Evolutionary conservation across 2,113 vertebrate genomes (phyloP).

Genomic region (Hippolais icterina): DNA sequence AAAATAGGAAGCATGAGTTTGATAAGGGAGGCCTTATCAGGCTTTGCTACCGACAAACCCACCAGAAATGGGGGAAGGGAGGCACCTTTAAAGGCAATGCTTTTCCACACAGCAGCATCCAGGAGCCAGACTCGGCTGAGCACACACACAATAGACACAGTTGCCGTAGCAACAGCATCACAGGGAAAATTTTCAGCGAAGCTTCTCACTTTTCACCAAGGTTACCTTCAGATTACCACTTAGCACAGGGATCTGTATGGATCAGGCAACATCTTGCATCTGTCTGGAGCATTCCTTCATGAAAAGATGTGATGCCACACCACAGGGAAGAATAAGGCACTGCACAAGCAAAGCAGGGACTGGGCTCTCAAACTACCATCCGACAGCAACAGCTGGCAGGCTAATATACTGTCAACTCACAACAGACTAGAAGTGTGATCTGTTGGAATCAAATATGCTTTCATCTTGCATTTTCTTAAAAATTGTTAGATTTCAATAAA

Average conservation of each 20-base stretch:
- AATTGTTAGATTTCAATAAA: not conserved
- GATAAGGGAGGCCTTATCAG: not conserved
- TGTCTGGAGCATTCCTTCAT: not conserved
- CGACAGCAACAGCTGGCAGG: not conserved
- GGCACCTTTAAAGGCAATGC: not conserved
- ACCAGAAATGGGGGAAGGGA: not conserved
- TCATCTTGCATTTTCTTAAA: not conserved
- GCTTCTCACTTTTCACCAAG: not conserved
- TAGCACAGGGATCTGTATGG: not conserved
- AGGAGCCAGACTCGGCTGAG: not conserved
- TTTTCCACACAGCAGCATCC: not conserved
- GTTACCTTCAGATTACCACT: not conserved
- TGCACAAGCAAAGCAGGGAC: not conserved
- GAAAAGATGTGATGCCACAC: not conserved
- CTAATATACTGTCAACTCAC: not conserved
- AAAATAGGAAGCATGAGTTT: not conserved
- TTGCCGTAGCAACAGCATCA: conserved; percentile 39
- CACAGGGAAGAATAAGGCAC: not conserved
- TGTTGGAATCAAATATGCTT: not conserved
- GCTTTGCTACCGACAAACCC: not conserved
- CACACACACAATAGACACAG: not conserved
- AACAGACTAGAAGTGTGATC: not conserved
- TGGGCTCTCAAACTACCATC: not conserved
- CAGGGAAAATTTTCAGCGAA: not conserved
- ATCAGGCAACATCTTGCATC: not conserved